A percentile compares a stretch with the other conserved stretches of the same genome.
These are phyloP conservation scores for Melieria picta DNA, from an alignment of 2,888 invertebrate species.

Conservation along the genomic window DNA sequence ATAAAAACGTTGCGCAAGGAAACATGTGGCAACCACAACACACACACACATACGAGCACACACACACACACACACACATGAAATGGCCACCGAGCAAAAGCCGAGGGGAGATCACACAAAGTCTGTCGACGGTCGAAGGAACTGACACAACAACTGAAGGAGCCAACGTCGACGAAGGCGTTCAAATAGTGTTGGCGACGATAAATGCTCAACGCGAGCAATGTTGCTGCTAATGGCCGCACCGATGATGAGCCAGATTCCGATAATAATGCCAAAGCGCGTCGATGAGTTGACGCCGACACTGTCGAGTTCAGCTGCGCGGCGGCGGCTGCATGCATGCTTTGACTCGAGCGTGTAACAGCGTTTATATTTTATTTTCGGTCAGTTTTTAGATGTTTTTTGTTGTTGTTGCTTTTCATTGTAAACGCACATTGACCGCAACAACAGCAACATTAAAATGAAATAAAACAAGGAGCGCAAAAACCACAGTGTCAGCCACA, in stretches of 20 bases:
- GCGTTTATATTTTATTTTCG: background rate
- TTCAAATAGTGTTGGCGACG: too few relatives aligned
- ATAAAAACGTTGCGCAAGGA: conserved; percentile 22
- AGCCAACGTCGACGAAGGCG: background rate
- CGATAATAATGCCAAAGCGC: too few relatives aligned
- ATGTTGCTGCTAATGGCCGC: too few relatives aligned
- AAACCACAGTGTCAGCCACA: background rate
- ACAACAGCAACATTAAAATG: conserved; percentile 3
- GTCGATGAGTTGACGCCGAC: background rate
- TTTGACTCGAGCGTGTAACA: background rate
- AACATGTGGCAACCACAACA: background rate
- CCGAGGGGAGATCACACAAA: too few relatives aligned
- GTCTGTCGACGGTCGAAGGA: too few relatives aligned
- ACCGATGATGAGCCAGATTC: too few relatives aligned
- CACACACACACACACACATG: background rate
- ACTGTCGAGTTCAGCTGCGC: background rate
- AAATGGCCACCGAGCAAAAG: background rate
- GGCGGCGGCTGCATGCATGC: background rate
- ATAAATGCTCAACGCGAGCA: too few relatives aligned
- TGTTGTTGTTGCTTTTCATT: conserved; percentile 1
- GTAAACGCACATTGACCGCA: background rate
- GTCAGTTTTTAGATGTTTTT: background rate
- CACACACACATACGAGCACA: background rate
- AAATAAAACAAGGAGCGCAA: background rate
- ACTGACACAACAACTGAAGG: background rate